These are phyloP conservation scores for Drosophila kanekoi DNA, from an alignment of 2,888 invertebrate species.

Conservation along the genomic window DNA sequence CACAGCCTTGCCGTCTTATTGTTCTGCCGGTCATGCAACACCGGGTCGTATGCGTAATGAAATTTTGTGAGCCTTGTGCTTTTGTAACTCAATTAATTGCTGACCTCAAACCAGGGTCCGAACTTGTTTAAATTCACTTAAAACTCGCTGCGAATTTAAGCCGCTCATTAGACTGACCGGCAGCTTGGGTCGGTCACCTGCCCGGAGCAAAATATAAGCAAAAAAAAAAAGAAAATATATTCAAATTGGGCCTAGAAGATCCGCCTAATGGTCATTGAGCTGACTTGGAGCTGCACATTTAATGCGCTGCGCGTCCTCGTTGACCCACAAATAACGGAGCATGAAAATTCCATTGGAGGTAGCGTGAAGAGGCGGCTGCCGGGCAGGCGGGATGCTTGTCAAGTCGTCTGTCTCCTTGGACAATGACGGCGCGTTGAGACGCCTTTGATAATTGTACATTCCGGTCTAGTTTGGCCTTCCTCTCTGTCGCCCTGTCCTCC, in stretches of 20 bases:
- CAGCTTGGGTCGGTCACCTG: conserved; percentile 46
- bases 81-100: conserved; percentile 66
- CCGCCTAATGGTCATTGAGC: conserved; percentile 63
- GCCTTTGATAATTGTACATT: conserved; percentile 38
- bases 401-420: conserved; percentile 33
- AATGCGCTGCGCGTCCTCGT: conserved; percentile 33
- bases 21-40: conserved; percentile 49
- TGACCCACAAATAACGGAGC: conserved; percentile 54
- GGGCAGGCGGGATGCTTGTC: conserved; percentile 25
- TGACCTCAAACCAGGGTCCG: conserved; percentile 4
- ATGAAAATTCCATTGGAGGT: conserved; percentile 41
- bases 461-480: conserved; percentile 6
- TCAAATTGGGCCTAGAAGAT: conserved; percentile 55
- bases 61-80: conserved; percentile 58
- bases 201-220: conserved; percentile 3
- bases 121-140: conserved; percentile 66
- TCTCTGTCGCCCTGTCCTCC: neutral
- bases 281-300: conserved; percentile 33
- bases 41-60: conserved; percentile 70
- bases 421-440: conserved; percentile 40
- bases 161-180: conserved; percentile 51
- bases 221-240: conserved; percentile 17
- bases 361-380: conserved; percentile 3
- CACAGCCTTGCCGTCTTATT: neutral
- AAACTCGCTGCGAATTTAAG: conserved; percentile 37